These are phyloP conservation scores for Heliangelus exortis DNA, from an alignment of 2,797 vertebrate species.

Conservation along the genomic window DNA sequence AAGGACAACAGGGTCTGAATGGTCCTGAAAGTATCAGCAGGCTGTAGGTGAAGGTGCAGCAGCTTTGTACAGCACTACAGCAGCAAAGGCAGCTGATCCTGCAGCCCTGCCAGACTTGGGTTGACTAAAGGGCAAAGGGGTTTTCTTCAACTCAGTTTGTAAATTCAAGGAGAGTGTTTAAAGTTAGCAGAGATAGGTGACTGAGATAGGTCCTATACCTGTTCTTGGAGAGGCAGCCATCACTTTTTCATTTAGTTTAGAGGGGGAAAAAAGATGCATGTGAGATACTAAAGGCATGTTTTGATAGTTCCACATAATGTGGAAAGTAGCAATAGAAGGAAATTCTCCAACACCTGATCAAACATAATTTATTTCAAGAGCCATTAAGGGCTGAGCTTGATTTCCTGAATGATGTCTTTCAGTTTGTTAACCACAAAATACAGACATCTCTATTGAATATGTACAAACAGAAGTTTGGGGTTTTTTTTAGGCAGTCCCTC, in stretches of 20 bases:
- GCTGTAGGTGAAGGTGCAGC: neutral
- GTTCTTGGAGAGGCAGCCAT: neutral
- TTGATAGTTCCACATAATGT: neutral
- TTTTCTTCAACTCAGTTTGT: neutral
- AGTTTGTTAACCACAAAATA: neutral
- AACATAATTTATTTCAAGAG: neutral
- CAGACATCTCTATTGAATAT: neutral
- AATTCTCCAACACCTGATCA: neutral
- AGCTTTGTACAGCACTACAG: neutral
- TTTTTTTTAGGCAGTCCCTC: neutral
- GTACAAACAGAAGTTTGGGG: neutral
- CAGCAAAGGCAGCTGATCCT: neutral
- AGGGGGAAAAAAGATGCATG: neutral
- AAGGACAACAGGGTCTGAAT: neutral
- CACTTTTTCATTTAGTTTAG: neutral
- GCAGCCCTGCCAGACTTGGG: neutral
- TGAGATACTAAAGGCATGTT: neutral
- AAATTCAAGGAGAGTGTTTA: neutral
- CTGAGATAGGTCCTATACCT: neutral
- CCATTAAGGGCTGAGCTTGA: rapidly evolving
- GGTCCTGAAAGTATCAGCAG: neutral
- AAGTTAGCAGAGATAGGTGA: neutral
- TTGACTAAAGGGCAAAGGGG: neutral
- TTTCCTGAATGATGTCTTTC: neutral
- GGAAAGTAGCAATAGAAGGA: neutral